Evolutionary conservation across 2,888 invertebrate genomes (phyloP).

Genomic region (Phrixothrix hirtus): DNA sequence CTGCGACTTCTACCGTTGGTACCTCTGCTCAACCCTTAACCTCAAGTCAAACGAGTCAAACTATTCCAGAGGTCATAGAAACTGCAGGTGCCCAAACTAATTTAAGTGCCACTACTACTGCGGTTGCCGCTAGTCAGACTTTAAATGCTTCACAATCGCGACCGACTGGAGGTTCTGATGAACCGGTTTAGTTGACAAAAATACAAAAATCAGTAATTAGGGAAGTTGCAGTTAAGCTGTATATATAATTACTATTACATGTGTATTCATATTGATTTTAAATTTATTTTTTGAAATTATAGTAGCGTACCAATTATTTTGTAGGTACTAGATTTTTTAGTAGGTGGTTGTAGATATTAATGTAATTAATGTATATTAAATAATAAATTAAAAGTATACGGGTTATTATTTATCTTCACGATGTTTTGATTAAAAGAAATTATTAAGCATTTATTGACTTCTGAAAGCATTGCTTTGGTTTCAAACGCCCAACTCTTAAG

Average conservation of each 20-base stretch:
- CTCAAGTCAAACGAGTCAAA: constrained; percentile 53
- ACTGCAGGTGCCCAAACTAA: constrained; percentile 48
- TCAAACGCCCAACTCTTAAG: too few relatives aligned
- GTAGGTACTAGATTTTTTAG: constrained; percentile 13
- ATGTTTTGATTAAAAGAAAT: too few relatives aligned
- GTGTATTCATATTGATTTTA: constrained; percentile 1
- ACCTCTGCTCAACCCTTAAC: constrained; percentile 52
- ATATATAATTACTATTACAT: constrained; percentile 3
- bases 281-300: constrained; percentile 1
- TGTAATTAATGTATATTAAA: constrained; percentile 1
- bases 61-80: constrained; percentile 47
- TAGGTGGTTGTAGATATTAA: constrained; percentile 28
- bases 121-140: constrained; percentile 43
- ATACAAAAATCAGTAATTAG: too few relatives aligned
- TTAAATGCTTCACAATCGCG: constrained; percentile 39
- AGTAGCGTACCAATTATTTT: neutral
- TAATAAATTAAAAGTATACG: constrained; percentile 1
- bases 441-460: too few relatives aligned
- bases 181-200: constrained; percentile 15
- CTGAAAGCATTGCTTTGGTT: too few relatives aligned
- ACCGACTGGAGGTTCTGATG: constrained; percentile 52
- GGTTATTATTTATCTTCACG: too few relatives aligned
- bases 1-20: constrained; percentile 51
- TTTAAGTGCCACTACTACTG: constrained; percentile 31
- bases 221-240: too few relatives aligned